These are phyloP conservation scores for Scotopteryx bipunctaria DNA, from an alignment of 2,888 invertebrate genomes.

Conservation along the genomic window DNA sequence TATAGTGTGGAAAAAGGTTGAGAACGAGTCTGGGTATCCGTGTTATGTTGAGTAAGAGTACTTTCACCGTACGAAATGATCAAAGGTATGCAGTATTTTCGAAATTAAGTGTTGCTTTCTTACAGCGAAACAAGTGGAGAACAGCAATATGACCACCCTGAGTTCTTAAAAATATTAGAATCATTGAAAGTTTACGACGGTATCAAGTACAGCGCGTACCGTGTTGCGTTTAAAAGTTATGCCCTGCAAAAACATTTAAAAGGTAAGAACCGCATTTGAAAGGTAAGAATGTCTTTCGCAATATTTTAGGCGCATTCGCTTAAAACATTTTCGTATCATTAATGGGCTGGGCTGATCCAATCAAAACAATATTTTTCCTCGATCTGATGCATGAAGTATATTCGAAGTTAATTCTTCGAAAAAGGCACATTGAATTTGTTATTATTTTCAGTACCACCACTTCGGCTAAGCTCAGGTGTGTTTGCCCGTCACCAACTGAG, in stretches of 20 bases:
- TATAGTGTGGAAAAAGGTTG: constrained; percentile 80
- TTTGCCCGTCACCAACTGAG: constrained; percentile 88
- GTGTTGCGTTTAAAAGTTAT: constrained; percentile 87
- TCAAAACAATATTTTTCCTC: too few relatives aligned
- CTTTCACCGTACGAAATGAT: constrained; percentile 48
- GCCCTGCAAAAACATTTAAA: constrained; percentile 78
- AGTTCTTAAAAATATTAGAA: constrained; percentile 82
- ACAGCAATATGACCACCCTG: constrained; percentile 84
- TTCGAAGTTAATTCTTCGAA: too few relatives aligned
- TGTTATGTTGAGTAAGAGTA: constrained; percentile 82
- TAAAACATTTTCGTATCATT: too few relatives aligned
- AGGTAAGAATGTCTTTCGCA: constrained; percentile 80
- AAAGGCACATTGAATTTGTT: too few relatives aligned
- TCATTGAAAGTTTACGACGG: constrained; percentile 85
- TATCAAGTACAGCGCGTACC: constrained; percentile 89
- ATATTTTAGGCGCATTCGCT: not conserved
- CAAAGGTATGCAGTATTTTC: too few relatives aligned
- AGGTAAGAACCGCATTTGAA: constrained; percentile 86
- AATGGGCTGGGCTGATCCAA: too few relatives aligned
- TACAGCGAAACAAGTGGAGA: constrained; percentile 75
- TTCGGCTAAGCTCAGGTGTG: constrained; percentile 86
- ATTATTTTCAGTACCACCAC: constrained; percentile 64
- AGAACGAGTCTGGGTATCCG: constrained; percentile 84
- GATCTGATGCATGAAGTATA: too few relatives aligned
- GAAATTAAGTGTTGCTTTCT: too few relatives aligned